Evolutionary conservation across 2,888 invertebrate genomes (phyloP), one percentile per base, ranked within the genome.

Genomic region (Chloroclystis v-ata): DNA sequence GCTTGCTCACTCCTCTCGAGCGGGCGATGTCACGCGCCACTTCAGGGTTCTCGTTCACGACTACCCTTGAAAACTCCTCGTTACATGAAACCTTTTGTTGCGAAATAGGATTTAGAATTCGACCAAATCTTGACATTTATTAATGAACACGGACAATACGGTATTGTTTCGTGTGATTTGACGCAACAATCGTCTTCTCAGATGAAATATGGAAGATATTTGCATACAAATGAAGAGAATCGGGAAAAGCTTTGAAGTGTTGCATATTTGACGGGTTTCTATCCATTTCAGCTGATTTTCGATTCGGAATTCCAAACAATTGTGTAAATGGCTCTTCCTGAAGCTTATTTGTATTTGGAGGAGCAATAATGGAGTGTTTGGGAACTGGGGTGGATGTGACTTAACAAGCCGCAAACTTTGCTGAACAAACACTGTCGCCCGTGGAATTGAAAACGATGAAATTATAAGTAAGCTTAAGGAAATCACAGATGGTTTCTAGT

Each of bases 101-200:
- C 30, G 59, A 45, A 52, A 59, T 51, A 38, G 14, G 37, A 47
- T 63, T 61, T 51, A 44, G 51, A 60, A 63, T 60, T 60, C 52
- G 54, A 56, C 49, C 56, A 63, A 63, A 64, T 64, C 63, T 65
- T 64, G 71, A 74, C 69, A 61, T 64, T 72, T 67, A 72, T 72
- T 72, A 78, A 75, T 74, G 72, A 69, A 67, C 55, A 54, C 49
- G 47, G 61, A 61, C 63, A 55, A 57, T 54, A 53, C 50, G 45
- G 63, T 49, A 67, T 74, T 75, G 73, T 75, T 57, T 56, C 61
- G 51, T 59, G 52, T 62, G 64, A 64, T 68, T 63, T 61, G 61
- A 58, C 53, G 57, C 46, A 55, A 65, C 54, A 58, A 54, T 59
- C 56, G 55, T 60, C 54, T 47, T 44, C 55, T 50, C 47, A 47